Conservation (phyloP, 2,113 vertebrate genomes). For the Alligator sinensis region DNA sequence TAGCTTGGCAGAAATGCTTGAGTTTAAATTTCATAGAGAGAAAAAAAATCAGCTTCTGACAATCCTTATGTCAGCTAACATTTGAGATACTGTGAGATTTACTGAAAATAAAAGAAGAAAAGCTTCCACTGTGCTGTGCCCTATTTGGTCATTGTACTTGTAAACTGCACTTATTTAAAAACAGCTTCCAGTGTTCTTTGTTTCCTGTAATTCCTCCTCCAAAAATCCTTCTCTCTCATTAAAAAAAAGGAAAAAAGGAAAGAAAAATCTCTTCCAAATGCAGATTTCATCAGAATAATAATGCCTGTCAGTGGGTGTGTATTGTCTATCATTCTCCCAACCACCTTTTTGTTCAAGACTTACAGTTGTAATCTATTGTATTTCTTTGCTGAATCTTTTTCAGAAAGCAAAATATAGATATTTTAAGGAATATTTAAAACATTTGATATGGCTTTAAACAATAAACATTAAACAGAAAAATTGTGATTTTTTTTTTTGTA, state of each 20-base stretch:
- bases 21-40: conserved; percentile 10
- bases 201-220: neutral
- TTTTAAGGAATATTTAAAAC: neutral
- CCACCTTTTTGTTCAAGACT: neutral
- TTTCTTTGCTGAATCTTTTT: conserved; percentile 4
- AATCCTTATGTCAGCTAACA: conserved; percentile 12
- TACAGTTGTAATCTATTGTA: neutral
- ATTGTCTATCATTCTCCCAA: neutral
- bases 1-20: conserved; percentile 17
- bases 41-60: conserved; percentile 7
- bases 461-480: conserved; percentile 1
- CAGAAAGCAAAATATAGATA: conserved; percentile 12
- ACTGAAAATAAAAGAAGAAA: neutral
- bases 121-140: neutral
- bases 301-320: neutral
- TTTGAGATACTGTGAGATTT: neutral
- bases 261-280: neutral
- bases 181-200: neutral
- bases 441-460: conserved; percentile 3
- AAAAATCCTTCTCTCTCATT: neutral
- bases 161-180: conserved; percentile 18
- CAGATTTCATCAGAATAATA: conserved; percentile 36
- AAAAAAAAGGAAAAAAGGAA: neutral
- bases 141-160: neutral
- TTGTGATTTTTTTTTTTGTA: neutral